These are phyloP conservation scores for Bilobella aurantiaca DNA, from an alignment of 1,140 invertebrate genomes.

Conservation along the genomic window DNA sequence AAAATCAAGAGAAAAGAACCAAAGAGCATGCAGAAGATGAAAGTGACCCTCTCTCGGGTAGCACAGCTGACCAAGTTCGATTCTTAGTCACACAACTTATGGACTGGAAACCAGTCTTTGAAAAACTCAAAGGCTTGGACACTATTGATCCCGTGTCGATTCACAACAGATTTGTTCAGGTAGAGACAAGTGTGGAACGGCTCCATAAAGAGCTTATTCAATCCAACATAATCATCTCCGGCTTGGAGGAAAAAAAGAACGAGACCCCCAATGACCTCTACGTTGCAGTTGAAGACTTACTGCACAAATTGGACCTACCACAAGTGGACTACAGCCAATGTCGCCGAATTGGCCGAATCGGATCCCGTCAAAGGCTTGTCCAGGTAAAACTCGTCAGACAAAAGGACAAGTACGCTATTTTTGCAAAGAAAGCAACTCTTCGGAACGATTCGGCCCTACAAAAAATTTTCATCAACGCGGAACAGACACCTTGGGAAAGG, in stretches of 20 bases:
- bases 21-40: too few relatives aligned
- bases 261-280: neutral
- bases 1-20: too few relatives aligned
- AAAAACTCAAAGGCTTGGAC: neutral
- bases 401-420: neutral
- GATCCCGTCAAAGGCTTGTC: neutral
- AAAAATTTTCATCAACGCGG: neutral
- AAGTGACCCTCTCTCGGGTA: neutral
- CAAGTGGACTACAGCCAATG: neutral
- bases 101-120: neutral
- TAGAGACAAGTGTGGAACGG: neutral
- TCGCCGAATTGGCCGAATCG: neutral
- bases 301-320: neutral
- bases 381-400: neutral
- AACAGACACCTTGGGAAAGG: neutral
- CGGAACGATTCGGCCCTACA: neutral
- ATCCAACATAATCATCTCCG: neutral
- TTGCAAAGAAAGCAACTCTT: neutral
- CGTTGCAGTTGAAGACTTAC: neutral
- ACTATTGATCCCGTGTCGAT: neutral
- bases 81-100: neutral
- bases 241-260: neutral
- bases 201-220: neutral
- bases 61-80: neutral
- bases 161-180: neutral